A percentile compares a stretch with the other conserved stretches of the same genome.
Evolutionary conservation across 2,797 vertebrate genomes (phyloP).

Genomic region (Pterois miles): DNA sequence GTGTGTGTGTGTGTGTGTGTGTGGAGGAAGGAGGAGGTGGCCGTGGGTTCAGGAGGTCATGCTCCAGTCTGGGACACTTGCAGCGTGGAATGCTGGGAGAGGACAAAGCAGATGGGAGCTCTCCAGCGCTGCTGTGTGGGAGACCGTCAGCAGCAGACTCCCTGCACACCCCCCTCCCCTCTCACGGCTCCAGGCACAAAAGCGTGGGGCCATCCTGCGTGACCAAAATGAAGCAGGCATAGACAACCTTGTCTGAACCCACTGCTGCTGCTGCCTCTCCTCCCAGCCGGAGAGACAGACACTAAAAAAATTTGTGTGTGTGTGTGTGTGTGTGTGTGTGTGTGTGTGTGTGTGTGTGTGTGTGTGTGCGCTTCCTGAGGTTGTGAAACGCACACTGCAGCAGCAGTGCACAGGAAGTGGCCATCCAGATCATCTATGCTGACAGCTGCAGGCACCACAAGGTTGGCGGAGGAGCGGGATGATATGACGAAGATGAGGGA

Average conservation of each 20-base stretch:
- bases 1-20: constrained; percentile 26
- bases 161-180: not conserved
- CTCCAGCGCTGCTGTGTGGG: constrained; percentile 70
- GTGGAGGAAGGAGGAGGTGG: constrained; percentile 57
- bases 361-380: constrained; percentile 61
- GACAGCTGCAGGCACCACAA: constrained; percentile 72
- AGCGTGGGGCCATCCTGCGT: constrained; percentile 69
- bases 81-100: constrained; percentile 77
- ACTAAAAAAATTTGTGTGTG: constrained; percentile 48
- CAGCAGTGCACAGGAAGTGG: constrained; percentile 73
- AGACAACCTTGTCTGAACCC: constrained; percentile 76
- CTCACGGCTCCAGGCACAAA: constrained; percentile 68
- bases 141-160: constrained; percentile 60
- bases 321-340: not conserved
- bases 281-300: constrained; percentile 60
- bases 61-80: constrained; percentile 77
- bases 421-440: constrained; percentile 67
- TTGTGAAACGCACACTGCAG: constrained; percentile 68
- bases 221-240: constrained; percentile 71
- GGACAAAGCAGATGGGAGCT: constrained; percentile 84
- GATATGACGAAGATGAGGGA: constrained; percentile 49
- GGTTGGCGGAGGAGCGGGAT: constrained; percentile 48
- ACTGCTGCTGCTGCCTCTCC: constrained; percentile 45
- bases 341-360: constrained; percentile 18
- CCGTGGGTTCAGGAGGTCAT: constrained; percentile 66